These are phyloP conservation scores for Stomatorhinus ivindoensis DNA, from an alignment of 2,113 vertebrate species.

Conservation along the genomic window DNA sequence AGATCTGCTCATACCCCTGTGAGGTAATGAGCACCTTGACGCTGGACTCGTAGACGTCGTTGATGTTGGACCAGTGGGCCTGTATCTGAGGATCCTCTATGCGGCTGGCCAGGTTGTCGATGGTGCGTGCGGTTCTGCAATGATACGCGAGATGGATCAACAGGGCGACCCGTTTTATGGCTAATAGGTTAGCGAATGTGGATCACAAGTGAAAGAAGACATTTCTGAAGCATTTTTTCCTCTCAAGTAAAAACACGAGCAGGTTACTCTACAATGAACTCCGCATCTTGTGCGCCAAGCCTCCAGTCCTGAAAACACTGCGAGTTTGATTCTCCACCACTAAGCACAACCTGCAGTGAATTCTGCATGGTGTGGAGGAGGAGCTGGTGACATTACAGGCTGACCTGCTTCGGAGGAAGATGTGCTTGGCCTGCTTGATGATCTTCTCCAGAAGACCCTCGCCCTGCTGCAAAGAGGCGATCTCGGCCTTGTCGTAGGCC, in stretches of 20 bases:
- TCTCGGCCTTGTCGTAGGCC: slow-evolving; percentile 87
- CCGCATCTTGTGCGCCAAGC: not conserved
- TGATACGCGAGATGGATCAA: not conserved
- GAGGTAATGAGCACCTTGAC: slow-evolving; percentile 98
- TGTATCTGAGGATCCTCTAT: slow-evolving; percentile 98
- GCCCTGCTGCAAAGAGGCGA: slow-evolving; percentile 72
- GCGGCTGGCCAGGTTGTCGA: slow-evolving; percentile 87
- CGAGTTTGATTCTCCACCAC: not conserved
- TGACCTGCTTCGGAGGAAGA: slow-evolving; percentile 87
- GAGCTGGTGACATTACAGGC: not conserved
- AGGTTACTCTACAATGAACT: not conserved
- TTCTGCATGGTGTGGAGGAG: not conserved
- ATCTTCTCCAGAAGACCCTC: slow-evolving; percentile 97
- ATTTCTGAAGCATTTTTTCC: not conserved
- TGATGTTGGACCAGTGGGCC: slow-evolving; percentile 98
- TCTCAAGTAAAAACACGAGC: not conserved
- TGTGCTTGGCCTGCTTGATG: slow-evolving; percentile 96
- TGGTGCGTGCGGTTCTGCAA: slow-evolving; percentile 83
- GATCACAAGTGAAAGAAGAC: not conserved
- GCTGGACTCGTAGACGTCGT: slow-evolving; percentile 93
- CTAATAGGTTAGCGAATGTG: not conserved
- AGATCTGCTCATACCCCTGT: slow-evolving; percentile 97
- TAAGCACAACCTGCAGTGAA: not conserved
- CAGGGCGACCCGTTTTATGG: not conserved
- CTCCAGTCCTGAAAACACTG: not conserved